Evolutionary conservation across 2,888 invertebrate genomes (phyloP), one percentile per base, ranked within the genome.

Genomic region (Lasioglossum marginatum): DNA sequence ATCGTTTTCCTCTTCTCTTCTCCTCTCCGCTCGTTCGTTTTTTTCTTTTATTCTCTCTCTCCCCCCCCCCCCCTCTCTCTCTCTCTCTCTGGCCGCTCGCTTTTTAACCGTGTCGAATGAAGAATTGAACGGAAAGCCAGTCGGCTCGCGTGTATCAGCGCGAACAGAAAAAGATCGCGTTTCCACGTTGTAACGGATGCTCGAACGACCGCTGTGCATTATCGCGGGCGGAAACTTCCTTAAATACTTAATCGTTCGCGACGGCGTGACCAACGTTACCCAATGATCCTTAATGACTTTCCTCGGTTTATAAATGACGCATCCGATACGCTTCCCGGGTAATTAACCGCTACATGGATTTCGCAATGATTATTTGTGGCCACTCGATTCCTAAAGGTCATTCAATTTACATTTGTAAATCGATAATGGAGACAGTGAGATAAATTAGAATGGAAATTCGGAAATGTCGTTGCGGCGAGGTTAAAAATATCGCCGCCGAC

Each of bases 361-460:
- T 77, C 76, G 83, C 72, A 76, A 82, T 82, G 73, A 77, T 77
- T 71, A 52, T 43, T 40, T 16, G 23, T n/a, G 73, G 23, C 68
- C 12, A 74, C 73, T 74, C 83, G 83, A 82, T 82, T 84, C 52
- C 68, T 45, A 74, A 84, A 84, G 83, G 82, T 83, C 82, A 43
- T 34, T 82, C 66, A 82, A 68, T 68, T 68, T 68, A 37, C 19
- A 37, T 37, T 10, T 68, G 34, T 68, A 37, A 23, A 68, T 68
- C 10, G 34, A 68, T 68, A 68, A 37, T 68, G 68, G 68, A 68
- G 31, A 63, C 63, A 31, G 16, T 6, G 16, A 31, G 31, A 63
- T 63, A 63, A 63, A 63, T 63, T 63, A 8, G 31, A 63, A 2
- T 31, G 63, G 63, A 63, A 63, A 63, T 63, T 63, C 63, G 60